A percentile compares a stretch with the other conserved stretches of the same genome.
These are phyloP conservation scores for Peromyscus eremicus DNA, from an alignment of 2,797 vertebrate genomes.

Conservation along the genomic window DNA sequence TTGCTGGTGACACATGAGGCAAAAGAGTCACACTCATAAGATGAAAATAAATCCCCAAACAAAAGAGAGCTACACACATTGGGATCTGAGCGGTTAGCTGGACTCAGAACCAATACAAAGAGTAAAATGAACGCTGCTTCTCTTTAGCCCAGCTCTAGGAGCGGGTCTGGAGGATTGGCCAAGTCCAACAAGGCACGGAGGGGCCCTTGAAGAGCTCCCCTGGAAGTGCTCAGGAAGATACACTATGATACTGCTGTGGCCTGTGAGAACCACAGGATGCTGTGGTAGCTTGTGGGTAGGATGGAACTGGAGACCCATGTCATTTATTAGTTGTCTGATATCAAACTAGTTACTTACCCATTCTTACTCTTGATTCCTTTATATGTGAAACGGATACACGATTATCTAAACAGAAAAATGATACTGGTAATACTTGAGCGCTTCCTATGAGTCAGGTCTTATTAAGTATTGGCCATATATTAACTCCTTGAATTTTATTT, in stretches of 20 bases:
- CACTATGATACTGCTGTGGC: neutral
- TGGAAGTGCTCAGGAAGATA: neutral
- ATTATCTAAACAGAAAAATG: neutral
- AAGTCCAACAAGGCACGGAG: neutral
- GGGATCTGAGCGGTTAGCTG: neutral
- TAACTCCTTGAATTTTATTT: neutral
- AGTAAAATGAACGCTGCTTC: neutral
- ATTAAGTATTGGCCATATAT: neutral
- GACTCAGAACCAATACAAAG: neutral
- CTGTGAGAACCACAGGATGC: neutral
- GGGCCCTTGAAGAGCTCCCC: neutral
- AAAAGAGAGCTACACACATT: neutral
- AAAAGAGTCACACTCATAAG: neutral
- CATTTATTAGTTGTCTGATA: neutral
- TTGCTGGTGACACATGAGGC: neutral
- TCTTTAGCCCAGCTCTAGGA: neutral
- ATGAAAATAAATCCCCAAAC: neutral
- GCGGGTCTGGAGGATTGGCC: neutral
- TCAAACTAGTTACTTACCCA: neutral
- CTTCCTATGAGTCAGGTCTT: neutral
- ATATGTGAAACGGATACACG: neutral
- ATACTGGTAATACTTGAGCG: neutral
- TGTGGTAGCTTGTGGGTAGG: neutral
- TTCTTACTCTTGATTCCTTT: neutral
- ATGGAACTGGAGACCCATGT: neutral